Evolutionary conservation across 2,113 vertebrate genomes (phyloP).

Genomic region (Dolichallabes microphthalmus): DNA sequence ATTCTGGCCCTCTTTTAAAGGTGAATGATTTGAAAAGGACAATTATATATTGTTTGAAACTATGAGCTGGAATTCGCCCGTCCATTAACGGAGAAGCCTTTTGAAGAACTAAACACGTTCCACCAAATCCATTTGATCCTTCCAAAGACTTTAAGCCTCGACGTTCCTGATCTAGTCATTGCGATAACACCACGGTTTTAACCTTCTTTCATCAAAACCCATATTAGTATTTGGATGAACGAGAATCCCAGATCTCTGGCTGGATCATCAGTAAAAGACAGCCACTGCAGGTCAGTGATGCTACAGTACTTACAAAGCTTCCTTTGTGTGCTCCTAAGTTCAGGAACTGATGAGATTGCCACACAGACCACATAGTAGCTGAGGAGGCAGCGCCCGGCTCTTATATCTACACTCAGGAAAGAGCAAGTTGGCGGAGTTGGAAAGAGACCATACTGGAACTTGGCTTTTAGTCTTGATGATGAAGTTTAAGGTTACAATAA

Average conservation of each 20-base stretch:
- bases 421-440: conserved; percentile 6
- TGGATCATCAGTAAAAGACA: background rate
- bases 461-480: conserved; percentile 16
- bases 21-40: background rate
- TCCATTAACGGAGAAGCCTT: background rate
- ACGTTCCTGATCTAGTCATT: background rate
- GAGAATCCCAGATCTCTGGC: conserved; percentile 2
- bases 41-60: too few relatives aligned
- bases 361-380: conserved; percentile 34
- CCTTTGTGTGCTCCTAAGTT: conserved; percentile 40
- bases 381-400: conserved; percentile 30
- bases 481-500: conserved; percentile 4
- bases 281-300: conserved; percentile 23
- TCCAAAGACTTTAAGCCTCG: too few relatives aligned
- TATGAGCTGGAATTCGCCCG: background rate
- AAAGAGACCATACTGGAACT: background rate
- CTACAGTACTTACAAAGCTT: conserved; percentile 41
- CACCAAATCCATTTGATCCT: background rate
- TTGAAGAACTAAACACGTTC: background rate
- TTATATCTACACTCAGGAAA: conserved; percentile 34
- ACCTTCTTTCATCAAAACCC: background rate
- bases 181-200: background rate
- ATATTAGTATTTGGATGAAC: background rate
- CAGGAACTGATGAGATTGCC: conserved; percentile 41
- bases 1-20: background rate